phyloP scores from a whole-genome alignment of 53 echinoderm and acorn worm species.

The Patiria pectinifera region DNA sequence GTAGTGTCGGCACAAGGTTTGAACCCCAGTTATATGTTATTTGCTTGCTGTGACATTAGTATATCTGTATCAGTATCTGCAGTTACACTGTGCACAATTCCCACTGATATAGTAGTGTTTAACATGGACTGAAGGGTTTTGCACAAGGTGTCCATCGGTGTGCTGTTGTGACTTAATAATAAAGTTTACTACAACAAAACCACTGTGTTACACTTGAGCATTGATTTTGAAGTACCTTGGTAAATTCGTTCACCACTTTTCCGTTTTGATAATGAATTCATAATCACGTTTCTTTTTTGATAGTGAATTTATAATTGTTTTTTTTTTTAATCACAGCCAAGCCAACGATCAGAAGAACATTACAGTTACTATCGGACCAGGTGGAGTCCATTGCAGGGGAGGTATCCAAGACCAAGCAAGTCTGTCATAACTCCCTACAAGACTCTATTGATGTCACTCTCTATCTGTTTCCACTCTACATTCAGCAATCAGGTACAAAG shows the following conservation, averaged over 20 bases:
- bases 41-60: too few relatives aligned
- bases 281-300: background rate
- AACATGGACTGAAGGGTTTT: too few relatives aligned
- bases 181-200: too few relatives aligned
- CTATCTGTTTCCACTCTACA: slow-evolving; percentile 92
- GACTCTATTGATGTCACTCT: slow-evolving; percentile 90
- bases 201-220: too few relatives aligned
- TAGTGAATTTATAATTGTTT: background rate
- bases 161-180: too few relatives aligned
- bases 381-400: slow-evolving; percentile 98
- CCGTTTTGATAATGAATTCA: background rate
- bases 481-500: slow-evolving; percentile 90
- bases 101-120: too few relatives aligned
- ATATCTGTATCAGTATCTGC: too few relatives aligned
- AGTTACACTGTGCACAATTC: too few relatives aligned
- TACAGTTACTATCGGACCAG: slow-evolving; percentile 87
- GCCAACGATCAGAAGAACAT: slow-evolving; percentile 87
- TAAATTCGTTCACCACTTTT: background rate
- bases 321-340: slow-evolving; percentile 72
- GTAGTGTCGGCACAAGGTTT: too few relatives aligned
- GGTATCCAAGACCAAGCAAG: slow-evolving; percentile 96
- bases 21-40: too few relatives aligned
- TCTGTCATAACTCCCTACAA: slow-evolving; percentile 89
- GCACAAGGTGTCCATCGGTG: too few relatives aligned
- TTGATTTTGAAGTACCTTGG: too few relatives aligned